Percentiles rank a stretch among this genome's conserved stretches.
Evolutionary conservation across 2,113 vertebrate species (phyloP).

Genomic region (Petaurus breviceps): DNA sequence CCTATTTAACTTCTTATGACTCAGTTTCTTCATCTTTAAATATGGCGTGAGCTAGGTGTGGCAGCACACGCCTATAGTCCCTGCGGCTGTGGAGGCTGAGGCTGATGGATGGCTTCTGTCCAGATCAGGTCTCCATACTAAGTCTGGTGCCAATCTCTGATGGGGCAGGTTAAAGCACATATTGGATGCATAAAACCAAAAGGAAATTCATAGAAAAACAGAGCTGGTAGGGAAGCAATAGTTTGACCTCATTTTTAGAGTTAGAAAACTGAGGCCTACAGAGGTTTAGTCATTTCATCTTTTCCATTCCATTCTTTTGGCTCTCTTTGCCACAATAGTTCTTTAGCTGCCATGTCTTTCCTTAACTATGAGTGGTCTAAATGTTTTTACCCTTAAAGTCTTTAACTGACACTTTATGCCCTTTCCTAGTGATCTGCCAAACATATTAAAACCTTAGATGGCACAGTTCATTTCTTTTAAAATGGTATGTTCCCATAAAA

Average conservation of each 20-base stretch:
- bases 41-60: not conserved
- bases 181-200: not conserved
- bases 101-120: not conserved
- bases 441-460: not conserved
- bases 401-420: not conserved
- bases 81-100: not conserved
- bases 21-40: slow-evolving; percentile 43
- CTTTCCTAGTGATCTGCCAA: not conserved
- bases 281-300: not conserved
- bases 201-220: not conserved
- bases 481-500: not conserved
- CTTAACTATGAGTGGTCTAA: not conserved
- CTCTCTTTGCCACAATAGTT: not conserved
- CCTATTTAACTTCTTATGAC: slow-evolving; percentile 24
- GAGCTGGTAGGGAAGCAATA: not conserved
- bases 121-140: not conserved
- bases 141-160: not conserved
- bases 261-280: not conserved
- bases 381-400: not conserved
- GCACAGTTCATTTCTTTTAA: not conserved
- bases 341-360: not conserved
- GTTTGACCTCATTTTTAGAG: not conserved
- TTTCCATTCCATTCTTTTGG: not conserved
- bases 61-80: not conserved
- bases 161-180: not conserved